Conservation (phyloP, 2,888 invertebrate species). For the Thyatira batis region DNA sequence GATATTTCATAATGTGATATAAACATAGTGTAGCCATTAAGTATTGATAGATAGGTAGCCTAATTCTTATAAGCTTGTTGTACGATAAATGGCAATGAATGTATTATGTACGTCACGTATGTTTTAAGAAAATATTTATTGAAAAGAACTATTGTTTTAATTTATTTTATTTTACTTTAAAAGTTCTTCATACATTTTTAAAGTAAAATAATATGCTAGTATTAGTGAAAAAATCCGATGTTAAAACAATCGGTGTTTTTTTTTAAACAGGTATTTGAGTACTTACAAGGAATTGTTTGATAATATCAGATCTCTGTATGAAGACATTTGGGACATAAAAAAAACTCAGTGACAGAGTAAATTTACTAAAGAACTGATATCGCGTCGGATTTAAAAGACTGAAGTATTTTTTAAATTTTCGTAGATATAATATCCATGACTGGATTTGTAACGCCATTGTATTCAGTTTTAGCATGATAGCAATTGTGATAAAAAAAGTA, state of each 20-base stretch:
- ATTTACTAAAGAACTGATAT: slow-evolving; percentile 45
- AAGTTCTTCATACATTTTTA: slow-evolving; percentile 29
- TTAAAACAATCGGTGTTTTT: slow-evolving; percentile 53
- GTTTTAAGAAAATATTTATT: slow-evolving; percentile 67
- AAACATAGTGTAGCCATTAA: slow-evolving; percentile 65
- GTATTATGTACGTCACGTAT: slow-evolving; percentile 50
- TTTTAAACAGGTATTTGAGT: slow-evolving; percentile 45
- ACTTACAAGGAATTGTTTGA: slow-evolving; percentile 27
- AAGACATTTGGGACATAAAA: slow-evolving; percentile 18
- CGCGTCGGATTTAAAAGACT: slow-evolving; percentile 75
- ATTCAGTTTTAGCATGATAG: slow-evolving; percentile 62
- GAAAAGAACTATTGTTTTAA: slow-evolving; percentile 45
- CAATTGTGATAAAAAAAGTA: slow-evolving; percentile 72
- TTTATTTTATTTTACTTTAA: slow-evolving; percentile 60
- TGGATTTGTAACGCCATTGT: slow-evolving; percentile 62
- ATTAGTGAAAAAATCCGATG: slow-evolving; percentile 58
- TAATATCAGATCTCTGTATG: slow-evolving; percentile 32
- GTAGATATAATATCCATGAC: slow-evolving; percentile 66
- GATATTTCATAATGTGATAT: slow-evolving; percentile 79
- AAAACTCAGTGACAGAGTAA: slow-evolving; percentile 18
- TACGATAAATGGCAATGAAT: slow-evolving; percentile 50
- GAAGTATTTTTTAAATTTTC: slow-evolving; percentile 62
- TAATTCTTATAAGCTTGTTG: slow-evolving; percentile 44
- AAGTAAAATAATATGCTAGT: slow-evolving; percentile 57
- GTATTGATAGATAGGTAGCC: slow-evolving; percentile 45